Evolutionary conservation across 2,113 vertebrate genomes (phyloP), one percentile per base, ranked within the genome.

Genomic region (Hemichromis elongatus): DNA sequence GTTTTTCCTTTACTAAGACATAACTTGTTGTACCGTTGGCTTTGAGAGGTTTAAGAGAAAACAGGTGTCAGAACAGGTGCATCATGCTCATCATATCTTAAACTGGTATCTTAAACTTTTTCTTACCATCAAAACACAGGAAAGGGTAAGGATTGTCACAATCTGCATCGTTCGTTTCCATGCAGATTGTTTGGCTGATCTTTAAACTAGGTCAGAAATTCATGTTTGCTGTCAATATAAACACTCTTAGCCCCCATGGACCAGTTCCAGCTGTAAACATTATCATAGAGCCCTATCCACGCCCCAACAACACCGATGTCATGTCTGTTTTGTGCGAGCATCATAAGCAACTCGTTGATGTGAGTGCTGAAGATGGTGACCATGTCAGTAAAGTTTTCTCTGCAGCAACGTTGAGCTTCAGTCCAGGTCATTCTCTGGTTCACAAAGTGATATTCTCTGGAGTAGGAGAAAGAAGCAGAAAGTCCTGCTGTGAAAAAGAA

Each of bases 361-460:
- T n/a, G 5, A 6, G 6, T 13, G 19, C 81, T 53, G n/a, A 50
- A 18, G 24, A 82, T n/a, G 19, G 63, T 87, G 59, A 24, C 59
- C 35, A 87, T 18, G 80, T 86, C 57, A 21, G 13, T 63, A 28
- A 47, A 77, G 1, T 16, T 83, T n/a, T 80, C 16, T 59, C 83
- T 50, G 80, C 87, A 82, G 83, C 78, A 42, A 19, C 5, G 2
- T 80, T 89, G 87, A 14, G 77, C 88, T 19, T 80, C 19, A 52
- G 26, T 50, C 81, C 84, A 86, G 55, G 5, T 77, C 84, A 30
- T 55, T 16, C 30, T 30, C 10, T 24, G 6, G 35, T 54, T 35
- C 7, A 66, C 45, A 9, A 13, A 77, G 21, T 24, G 9, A 61
- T 70, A 87, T 9, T 66, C 14, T 73, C n/a, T 47, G 35, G n/a